Evolutionary conservation across 2,113 vertebrate species (phyloP).

Genomic region (Enhydra lutris): DNA sequence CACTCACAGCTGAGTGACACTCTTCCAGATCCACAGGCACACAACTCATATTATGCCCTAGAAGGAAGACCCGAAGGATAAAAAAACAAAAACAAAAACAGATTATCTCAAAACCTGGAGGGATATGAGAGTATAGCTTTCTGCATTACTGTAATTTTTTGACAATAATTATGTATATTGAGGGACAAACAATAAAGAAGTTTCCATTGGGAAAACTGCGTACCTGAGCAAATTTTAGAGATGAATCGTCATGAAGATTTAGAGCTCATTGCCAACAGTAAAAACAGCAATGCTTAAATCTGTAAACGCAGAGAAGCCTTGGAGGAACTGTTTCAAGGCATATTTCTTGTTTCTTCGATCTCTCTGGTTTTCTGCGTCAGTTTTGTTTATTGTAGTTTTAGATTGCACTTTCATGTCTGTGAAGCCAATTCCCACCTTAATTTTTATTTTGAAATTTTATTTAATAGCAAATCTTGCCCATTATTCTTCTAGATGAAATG

Average conservation of each 20-base stretch:
- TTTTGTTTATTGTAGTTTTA: not conserved
- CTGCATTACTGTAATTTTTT: not conserved
- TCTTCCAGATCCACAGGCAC: not conserved
- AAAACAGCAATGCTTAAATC: not conserved
- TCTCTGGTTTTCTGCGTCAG: not conserved
- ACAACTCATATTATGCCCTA: not conserved
- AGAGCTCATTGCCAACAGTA: not conserved
- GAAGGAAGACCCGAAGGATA: not conserved
- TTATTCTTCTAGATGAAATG: not conserved
- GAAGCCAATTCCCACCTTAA: not conserved
- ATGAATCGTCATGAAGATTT: not conserved
- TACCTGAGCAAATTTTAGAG: not conserved
- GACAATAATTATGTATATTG: not conserved
- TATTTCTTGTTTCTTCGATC: not conserved
- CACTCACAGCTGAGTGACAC: not conserved
- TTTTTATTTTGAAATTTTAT: conserved; percentile 35
- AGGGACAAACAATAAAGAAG: not conserved
- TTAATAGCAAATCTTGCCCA: not conserved
- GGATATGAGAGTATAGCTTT: not conserved
- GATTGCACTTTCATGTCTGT: not conserved
- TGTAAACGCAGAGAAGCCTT: not conserved
- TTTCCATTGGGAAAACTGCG: not conserved
- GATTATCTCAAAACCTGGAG: not conserved
- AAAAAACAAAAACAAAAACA: not conserved
- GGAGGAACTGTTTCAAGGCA: not conserved